These are phyloP conservation scores for Avahi laniger DNA, from an alignment of 2,797 vertebrate genomes.

Conservation along the genomic window DNA sequence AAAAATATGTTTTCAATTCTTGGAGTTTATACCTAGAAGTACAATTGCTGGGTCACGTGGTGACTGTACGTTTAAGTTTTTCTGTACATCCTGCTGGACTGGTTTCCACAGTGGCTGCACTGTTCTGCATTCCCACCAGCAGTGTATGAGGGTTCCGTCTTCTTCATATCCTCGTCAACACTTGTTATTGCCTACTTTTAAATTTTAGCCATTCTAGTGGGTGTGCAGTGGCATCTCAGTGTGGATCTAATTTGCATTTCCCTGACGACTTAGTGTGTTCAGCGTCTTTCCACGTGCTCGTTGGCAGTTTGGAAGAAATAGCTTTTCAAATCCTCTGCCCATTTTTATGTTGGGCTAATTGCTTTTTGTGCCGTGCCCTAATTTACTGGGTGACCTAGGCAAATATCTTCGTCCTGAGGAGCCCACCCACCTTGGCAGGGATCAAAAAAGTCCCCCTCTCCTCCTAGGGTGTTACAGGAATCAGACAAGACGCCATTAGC, in stretches of 20 bases:
- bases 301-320: background rate
- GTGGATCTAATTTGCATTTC: background rate
- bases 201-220: background rate
- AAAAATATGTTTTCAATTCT: background rate
- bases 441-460: background rate
- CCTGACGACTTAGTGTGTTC: background rate
- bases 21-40: background rate
- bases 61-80: background rate
- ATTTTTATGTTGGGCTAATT: background rate
- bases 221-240: background rate
- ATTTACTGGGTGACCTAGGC: background rate
- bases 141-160: fast-evolving
- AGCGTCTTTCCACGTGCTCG: background rate
- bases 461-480: background rate
- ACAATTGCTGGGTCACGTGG: background rate
- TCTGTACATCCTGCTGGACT: background rate
- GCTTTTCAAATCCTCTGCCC: background rate
- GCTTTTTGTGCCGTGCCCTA: background rate
- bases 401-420: background rate
- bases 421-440: background rate
- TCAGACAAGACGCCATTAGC: background rate
- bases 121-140: fast-evolving
- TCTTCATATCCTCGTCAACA: background rate
- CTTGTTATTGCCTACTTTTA: background rate
- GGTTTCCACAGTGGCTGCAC: background rate